Evolutionary conservation across 2,113 vertebrate genomes (phyloP).

Genomic region (Paraplagusia blochii): DNA sequence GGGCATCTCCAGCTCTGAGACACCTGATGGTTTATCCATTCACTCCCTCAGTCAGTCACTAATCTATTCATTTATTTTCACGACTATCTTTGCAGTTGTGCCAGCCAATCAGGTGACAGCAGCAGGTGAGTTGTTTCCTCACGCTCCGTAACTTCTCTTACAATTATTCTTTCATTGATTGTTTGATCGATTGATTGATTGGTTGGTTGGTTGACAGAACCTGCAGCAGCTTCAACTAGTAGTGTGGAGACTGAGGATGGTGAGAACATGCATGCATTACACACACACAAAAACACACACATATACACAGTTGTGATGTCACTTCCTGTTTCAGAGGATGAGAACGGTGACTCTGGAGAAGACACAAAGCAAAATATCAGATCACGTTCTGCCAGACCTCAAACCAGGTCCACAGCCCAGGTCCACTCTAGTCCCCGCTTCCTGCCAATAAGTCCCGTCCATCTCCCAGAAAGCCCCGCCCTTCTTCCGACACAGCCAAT

Average conservation of each 20-base stretch:
- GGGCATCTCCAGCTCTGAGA: conserved; percentile 70
- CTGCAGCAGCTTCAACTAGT: conserved; percentile 45
- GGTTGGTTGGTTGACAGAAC: conserved; percentile 23
- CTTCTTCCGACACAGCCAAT: conserved; percentile 16
- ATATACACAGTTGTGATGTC: neutral
- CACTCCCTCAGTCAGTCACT: neutral
- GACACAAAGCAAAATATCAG: conserved; percentile 39
- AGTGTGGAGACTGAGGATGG: conserved; percentile 71
- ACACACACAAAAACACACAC: neutral
- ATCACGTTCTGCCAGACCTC: conserved; percentile 40
- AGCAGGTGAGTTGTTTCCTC: conserved; percentile 43
- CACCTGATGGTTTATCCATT: conserved; percentile 47
- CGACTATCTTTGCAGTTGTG: conserved; percentile 31
- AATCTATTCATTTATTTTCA: too few species aligned
- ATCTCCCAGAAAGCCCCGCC: conserved; percentile 1
- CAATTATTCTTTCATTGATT: neutral
- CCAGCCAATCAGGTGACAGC: conserved; percentile 54
- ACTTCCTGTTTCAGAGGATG: conserved; percentile 50
- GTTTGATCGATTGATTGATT: neutral
- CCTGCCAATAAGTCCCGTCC: neutral
- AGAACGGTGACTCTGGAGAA: conserved; percentile 62
- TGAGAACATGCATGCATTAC: conserved; percentile 36
- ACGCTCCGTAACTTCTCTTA: neutral
- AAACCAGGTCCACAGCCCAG: neutral
- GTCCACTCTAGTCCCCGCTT: conserved; percentile 10